phyloP scores from a whole-genome alignment of 2,888 invertebrate genomes.

The Chromoteleia sp. region DNA sequence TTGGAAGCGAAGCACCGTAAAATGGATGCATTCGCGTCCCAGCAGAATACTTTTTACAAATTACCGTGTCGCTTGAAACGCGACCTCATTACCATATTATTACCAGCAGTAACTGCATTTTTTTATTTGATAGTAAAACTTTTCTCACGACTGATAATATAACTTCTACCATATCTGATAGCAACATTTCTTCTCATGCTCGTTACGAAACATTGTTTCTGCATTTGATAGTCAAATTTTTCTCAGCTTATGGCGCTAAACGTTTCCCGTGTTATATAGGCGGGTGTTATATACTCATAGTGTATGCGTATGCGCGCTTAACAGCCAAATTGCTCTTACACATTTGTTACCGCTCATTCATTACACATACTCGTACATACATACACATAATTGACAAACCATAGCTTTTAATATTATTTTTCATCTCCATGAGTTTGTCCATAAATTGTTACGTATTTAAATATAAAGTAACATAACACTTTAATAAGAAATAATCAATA shows the following conservation, averaged over 20 bases:
- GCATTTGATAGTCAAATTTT: slow-evolving; percentile 6
- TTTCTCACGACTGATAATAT: slow-evolving; percentile 5
- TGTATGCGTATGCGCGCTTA: not conserved
- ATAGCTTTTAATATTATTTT: too few species aligned
- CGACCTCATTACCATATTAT: slow-evolving; percentile 25
- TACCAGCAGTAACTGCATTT: not conserved
- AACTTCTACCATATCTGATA: slow-evolving; percentile 11
- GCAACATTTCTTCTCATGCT: slow-evolving; percentile 21
- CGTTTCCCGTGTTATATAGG: not conserved
- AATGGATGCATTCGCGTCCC: not conserved
- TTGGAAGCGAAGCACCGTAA: not conserved
- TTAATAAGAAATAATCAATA: too few species aligned
- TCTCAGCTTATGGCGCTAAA: slow-evolving; percentile 6
- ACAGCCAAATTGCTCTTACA: not conserved
- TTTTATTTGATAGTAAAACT: slow-evolving; percentile 7
- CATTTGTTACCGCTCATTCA: too few species aligned
- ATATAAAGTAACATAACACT: too few species aligned
- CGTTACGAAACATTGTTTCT: slow-evolving; percentile 15
- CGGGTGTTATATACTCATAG: too few species aligned
- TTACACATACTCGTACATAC: too few species aligned
- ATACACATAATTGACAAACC: too few species aligned
- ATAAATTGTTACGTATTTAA: too few species aligned
- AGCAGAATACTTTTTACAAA: not conserved
- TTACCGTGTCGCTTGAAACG: slow-evolving; percentile 14
- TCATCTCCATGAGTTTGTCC: too few species aligned